Conservation (phyloP, 2,797 vertebrate species). For the Ataeniobius toweri region DNA sequence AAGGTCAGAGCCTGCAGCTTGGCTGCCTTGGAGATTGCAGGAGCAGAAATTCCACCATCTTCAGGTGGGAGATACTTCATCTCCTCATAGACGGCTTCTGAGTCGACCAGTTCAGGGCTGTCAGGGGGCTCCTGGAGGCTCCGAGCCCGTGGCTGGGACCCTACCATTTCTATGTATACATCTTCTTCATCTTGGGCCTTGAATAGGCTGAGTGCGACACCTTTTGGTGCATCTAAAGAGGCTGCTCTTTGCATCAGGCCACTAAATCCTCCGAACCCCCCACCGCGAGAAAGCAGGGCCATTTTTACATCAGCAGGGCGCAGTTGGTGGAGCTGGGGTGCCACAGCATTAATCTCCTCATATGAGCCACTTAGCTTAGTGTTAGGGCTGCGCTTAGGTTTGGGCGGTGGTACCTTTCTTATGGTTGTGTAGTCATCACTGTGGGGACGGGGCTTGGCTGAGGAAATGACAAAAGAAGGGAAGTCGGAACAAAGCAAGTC, state of each 20-base stretch:
- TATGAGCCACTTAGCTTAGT: slow-evolving; percentile 94
- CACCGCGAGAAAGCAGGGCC: slow-evolving; percentile 74
- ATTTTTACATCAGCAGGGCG: slow-evolving; percentile 84
- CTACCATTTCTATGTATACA: slow-evolving; percentile 96
- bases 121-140: slow-evolving; percentile 76
- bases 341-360: slow-evolving; percentile 87
- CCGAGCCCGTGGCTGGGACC: slow-evolving; percentile 77
- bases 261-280: slow-evolving; percentile 72
- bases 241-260: slow-evolving; percentile 77
- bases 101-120: slow-evolving; percentile 84
- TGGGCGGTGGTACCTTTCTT: slow-evolving; percentile 96
- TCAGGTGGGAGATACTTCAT: slow-evolving; percentile 92
- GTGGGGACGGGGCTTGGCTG: slow-evolving; percentile 93
- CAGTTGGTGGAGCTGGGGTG: slow-evolving; percentile 74
- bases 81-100: slow-evolving; percentile 96
- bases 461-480: slow-evolving; percentile 33
- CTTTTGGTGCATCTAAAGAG: slow-evolving; percentile 80
- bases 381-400: slow-evolving; percentile 94
- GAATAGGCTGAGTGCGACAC: slow-evolving; percentile 74
- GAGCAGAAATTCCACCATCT: slow-evolving; percentile 66
- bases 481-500: slow-evolving; percentile 21
- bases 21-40: slow-evolving; percentile 59
- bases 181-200: slow-evolving; percentile 85
- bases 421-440: slow-evolving; percentile 96
- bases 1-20: slow-evolving; percentile 70